Evolutionary conservation across 2,888 invertebrate species (phyloP).

Genomic region (Lepidocyrtoides sp.): DNA sequence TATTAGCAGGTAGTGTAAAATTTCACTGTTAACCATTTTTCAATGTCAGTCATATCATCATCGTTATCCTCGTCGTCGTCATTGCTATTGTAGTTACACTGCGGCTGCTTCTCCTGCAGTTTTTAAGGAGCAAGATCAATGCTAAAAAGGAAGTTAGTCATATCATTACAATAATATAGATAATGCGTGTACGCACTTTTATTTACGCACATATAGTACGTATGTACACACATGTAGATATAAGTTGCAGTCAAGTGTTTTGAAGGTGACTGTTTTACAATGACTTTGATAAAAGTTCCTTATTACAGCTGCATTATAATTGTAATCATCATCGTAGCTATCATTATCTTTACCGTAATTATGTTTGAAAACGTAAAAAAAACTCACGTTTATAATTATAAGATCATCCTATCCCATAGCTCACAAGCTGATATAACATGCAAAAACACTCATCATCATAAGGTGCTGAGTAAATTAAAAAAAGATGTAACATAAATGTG

Average conservation of each 20-base stretch:
- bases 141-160: conserved; percentile 34
- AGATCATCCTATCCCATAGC: too few relatives aligned
- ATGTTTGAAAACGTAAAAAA: not conserved
- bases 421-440: too few relatives aligned
- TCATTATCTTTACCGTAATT: not conserved
- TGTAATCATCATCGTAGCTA: not conserved
- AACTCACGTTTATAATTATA: too few relatives aligned
- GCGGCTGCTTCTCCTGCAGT: conserved; percentile 26
- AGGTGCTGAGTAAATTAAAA: too few relatives aligned
- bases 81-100: conserved; percentile 10
- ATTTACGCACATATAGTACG: not conserved
- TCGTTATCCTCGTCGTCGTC: not conserved
- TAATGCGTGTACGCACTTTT: conserved; percentile 7
- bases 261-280: too few relatives aligned
- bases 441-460: too few relatives aligned
- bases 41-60: conserved; percentile 59
- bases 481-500: not conserved
- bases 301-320: not conserved
- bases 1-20: conserved; percentile 66
- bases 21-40: conserved; percentile 78
- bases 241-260: too few relatives aligned
- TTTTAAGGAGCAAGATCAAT: conserved; percentile 71
- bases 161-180: not conserved
- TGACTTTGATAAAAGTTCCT: conserved; percentile 34
- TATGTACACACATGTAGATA: not conserved